Percentiles rank a stretch among this genome's conserved stretches.
phyloP scores from a whole-genome alignment of 1,140 invertebrate species.

The Liolophura sinensis region DNA sequence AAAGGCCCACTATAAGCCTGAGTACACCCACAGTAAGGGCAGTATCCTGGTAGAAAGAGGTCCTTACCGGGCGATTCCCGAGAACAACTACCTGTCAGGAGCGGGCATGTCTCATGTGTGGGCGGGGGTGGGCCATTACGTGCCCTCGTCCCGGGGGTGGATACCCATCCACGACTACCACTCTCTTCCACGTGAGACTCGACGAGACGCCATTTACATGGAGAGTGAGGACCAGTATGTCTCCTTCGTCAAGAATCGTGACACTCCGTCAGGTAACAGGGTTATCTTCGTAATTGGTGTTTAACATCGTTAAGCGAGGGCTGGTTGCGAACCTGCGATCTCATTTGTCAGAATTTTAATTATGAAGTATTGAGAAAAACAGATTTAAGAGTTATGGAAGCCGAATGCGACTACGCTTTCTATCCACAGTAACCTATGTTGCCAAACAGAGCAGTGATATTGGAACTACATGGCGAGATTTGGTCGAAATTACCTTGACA shows the following conservation, averaged over 20 bases:
- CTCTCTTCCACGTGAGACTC: slow-evolving; percentile 29
- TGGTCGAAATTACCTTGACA: no score
- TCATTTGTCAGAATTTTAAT: no score
- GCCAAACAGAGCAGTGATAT: no score
- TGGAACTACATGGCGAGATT: no score
- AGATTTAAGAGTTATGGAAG: no score
- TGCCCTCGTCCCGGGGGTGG: slow-evolving; percentile 38
- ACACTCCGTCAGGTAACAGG: slow-evolving; percentile 38
- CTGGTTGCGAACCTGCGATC: no score
- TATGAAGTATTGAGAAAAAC: no score
- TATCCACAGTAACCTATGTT: no score
- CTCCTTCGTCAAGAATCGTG: slow-evolving; percentile 37
- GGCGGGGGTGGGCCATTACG: slow-evolving; percentile 27
- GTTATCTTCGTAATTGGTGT: no score
- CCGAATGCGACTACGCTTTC: no score
- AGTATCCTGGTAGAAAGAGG: slow-evolving; percentile 18
- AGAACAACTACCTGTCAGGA: slow-evolving; percentile 39
- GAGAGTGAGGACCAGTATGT: slow-evolving; percentile 47
- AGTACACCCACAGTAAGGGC: slow-evolving; percentile 18
- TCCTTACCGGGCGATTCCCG: slow-evolving; percentile 35
- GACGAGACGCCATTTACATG: slow-evolving; percentile 41
- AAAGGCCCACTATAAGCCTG: not conserved
- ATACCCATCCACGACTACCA: slow-evolving; percentile 33
- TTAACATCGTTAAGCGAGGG: no score
- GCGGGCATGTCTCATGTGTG: slow-evolving; percentile 36